These are phyloP conservation scores for Mus minutoides DNA, from an alignment of 2,797 vertebrate species.

Conservation along the genomic window DNA sequence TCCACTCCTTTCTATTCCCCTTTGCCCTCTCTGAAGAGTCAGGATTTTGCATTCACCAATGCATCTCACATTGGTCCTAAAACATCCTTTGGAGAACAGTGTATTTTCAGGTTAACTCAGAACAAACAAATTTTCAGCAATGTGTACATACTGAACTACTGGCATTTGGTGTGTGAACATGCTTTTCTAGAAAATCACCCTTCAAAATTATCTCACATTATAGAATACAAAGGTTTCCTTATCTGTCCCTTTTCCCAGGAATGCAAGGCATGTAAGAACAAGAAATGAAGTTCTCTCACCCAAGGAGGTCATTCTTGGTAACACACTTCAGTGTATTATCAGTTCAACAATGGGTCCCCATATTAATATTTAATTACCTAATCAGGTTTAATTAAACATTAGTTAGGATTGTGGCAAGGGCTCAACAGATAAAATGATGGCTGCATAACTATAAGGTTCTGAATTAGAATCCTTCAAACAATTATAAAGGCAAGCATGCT, in stretches of 20 bases:
- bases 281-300: not conserved
- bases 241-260: not conserved
- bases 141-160: not conserved
- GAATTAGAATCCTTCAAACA: not conserved
- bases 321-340: too few relatives aligned
- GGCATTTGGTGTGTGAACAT: too few relatives aligned
- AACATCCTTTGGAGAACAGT: not conserved
- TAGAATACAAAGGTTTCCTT: not conserved
- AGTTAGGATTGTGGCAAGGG: not conserved
- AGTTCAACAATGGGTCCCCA: not conserved
- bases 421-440: not conserved
- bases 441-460: not conserved
- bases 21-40: rapidly evolving
- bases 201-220: not conserved
- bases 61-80: not conserved
- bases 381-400: not conserved
- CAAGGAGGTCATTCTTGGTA: not conserved
- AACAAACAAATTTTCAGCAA: not conserved
- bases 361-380: not conserved
- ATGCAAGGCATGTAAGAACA: too few relatives aligned
- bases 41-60: not conserved
- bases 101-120: not conserved
- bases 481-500: not conserved
- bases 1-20: not conserved
- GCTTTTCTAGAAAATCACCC: not conserved